Evolutionary conservation across 2,888 invertebrate species (phyloP).

Genomic region (Antitype chi): DNA sequence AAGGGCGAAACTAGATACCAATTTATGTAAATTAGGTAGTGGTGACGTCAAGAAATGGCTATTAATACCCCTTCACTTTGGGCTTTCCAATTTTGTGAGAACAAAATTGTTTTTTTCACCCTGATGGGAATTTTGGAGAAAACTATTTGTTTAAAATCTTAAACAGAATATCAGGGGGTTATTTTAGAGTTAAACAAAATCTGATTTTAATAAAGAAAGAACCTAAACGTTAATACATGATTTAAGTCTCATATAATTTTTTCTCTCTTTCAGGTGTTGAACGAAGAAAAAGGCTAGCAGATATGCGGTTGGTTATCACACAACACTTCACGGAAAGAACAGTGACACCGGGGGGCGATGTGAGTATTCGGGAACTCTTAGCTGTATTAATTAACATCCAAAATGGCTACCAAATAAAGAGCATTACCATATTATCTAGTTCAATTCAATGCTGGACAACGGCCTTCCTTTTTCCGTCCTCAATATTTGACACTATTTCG

Average conservation of each 20-base stretch:
- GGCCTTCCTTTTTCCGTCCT: background rate
- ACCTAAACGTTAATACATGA: background rate
- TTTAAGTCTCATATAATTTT: background rate
- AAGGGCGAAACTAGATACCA: constrained; percentile 60
- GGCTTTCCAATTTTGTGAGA: constrained; percentile 20
- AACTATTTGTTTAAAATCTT: constrained; percentile 6
- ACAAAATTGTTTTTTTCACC: constrained; percentile 43
- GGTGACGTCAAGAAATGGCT: constrained; percentile 49
- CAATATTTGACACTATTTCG: background rate
- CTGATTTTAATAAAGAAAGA: background rate
- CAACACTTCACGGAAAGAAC: constrained; percentile 89
- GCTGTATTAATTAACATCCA: background rate
- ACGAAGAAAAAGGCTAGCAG: constrained; percentile 80
- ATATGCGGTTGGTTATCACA: constrained; percentile 82
- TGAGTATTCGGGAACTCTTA: constrained; percentile 67
- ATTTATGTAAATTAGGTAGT: constrained; percentile 64
- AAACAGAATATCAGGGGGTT: background rate
- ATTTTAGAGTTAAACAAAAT: background rate
- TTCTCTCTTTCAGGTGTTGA: constrained; percentile 77
- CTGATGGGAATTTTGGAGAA: background rate
- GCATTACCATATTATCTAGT: background rate
- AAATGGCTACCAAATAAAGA: background rate
- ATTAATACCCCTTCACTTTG: constrained; percentile 42
- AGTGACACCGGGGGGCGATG: constrained; percentile 90
- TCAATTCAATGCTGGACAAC: too few relatives aligned